These are phyloP conservation scores for Cyclopterus lumpus DNA, from an alignment of 2,797 vertebrate species.

Conservation along the genomic window DNA sequence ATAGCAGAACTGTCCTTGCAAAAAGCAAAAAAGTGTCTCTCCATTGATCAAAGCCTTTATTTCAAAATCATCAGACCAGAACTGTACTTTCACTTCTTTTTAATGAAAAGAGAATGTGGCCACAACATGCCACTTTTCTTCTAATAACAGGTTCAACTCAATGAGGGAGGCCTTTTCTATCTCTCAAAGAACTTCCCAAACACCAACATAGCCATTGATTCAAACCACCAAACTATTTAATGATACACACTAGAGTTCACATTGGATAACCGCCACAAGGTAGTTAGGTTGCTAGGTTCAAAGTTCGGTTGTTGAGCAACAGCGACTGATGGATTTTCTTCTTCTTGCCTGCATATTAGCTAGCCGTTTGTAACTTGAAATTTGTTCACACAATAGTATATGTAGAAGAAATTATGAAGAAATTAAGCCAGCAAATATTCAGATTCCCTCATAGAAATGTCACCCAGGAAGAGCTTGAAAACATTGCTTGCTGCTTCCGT, in stretches of 20 bases:
- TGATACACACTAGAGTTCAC: conserved; percentile 26
- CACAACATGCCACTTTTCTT: conserved; percentile 21
- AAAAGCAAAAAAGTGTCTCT: conserved; percentile 25
- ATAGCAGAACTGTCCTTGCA: conserved; percentile 33
- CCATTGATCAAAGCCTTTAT: conserved; percentile 36
- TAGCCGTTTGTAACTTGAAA: background rate
- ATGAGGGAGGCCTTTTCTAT: background rate
- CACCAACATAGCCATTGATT: conserved; percentile 13
- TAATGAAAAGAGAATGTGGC: conserved; percentile 29
- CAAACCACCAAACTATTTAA: conserved; percentile 15
- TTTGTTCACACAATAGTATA: too few species aligned
- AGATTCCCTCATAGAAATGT: too few species aligned
- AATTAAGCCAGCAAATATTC: too few species aligned
- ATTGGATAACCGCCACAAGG: background rate
- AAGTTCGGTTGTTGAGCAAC: too few species aligned
- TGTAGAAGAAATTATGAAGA: too few species aligned
- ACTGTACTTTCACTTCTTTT: conserved; percentile 29
- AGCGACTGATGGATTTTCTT: too few species aligned
- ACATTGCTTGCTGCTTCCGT: background rate
- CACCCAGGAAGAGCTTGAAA: background rate
- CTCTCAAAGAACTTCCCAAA: conserved; percentile 27
- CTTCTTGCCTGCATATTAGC: background rate
- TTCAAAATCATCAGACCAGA: conserved; percentile 50
- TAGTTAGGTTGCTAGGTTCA: background rate
- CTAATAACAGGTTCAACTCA: conserved; percentile 45